phyloP scores from a whole-genome alignment of 2,797 vertebrate genomes.

The Megaceryle alcyon region DNA sequence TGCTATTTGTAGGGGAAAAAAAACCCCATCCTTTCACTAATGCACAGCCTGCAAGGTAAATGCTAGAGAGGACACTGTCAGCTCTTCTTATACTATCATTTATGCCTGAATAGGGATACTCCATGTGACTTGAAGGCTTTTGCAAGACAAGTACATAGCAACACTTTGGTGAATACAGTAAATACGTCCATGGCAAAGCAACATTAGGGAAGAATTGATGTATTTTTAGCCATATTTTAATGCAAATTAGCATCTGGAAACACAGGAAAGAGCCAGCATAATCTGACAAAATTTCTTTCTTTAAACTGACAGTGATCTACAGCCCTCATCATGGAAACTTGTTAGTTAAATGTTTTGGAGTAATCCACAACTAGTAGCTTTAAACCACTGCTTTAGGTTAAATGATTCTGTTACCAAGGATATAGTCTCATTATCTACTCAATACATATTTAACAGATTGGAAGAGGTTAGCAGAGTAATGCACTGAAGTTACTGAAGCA shows the following conservation, averaged over 20 bases:
- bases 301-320: slow-evolving; percentile 31
- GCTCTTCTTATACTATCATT: not conserved
- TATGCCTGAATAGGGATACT: not conserved
- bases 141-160: not conserved
- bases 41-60: not conserved
- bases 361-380: slow-evolving; percentile 20
- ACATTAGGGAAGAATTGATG: not conserved
- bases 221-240: slow-evolving; percentile 26
- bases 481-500: slow-evolving; percentile 52
- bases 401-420: not conserved
- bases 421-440: slow-evolving; percentile 42
- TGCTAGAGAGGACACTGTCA: not conserved
- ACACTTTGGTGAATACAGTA: not conserved
- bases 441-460: slow-evolving; percentile 54
- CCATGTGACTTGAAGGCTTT: not conserved
- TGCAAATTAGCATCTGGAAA: slow-evolving; percentile 34
- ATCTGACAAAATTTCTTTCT: not conserved
- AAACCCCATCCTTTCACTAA: not conserved
- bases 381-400: slow-evolving; percentile 21
- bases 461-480: slow-evolving; percentile 52
- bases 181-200: not conserved
- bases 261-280: not conserved
- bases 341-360: not conserved
- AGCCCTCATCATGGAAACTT: not conserved
- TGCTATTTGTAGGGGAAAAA: not conserved